Percentiles rank a stretch among this genome's conserved stretches.
Conservation (phyloP, 2,797 vertebrate genomes). For the Rhinophrynus dorsalis region DNA sequence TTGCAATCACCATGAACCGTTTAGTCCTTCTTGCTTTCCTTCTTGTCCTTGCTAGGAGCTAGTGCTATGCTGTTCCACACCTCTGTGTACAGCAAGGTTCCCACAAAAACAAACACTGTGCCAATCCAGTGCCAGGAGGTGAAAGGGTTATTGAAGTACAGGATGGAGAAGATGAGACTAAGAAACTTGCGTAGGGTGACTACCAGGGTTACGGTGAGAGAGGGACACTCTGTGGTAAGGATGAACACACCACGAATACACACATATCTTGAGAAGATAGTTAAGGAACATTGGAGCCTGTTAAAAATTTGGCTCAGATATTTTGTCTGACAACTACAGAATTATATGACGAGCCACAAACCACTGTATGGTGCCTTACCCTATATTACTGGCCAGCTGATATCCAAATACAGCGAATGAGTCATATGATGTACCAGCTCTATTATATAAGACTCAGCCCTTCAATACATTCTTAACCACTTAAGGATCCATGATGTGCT, state of each 20-base stretch:
- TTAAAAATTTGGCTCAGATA: too few relatives aligned
- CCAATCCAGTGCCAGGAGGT: constrained; percentile 93
- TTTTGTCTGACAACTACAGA: too few relatives aligned
- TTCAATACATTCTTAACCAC: too few relatives aligned
- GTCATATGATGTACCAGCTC: too few relatives aligned
- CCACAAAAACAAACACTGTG: constrained; percentile 84
- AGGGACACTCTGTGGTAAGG: constrained; percentile 92
- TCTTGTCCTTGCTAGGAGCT: constrained; percentile 31
- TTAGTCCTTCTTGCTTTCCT: constrained; percentile 58
- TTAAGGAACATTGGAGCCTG: constrained; percentile 58
- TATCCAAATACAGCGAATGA: too few relatives aligned
- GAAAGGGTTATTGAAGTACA: constrained; percentile 93
- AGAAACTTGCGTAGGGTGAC: constrained; percentile 95
- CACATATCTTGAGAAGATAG: constrained; percentile 76
- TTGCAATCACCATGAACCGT: background rate
- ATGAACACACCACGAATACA: constrained; percentile 94
- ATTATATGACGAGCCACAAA: too few relatives aligned
- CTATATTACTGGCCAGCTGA: too few relatives aligned
- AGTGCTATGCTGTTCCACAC: constrained; percentile 71
- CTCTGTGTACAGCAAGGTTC: constrained; percentile 92
- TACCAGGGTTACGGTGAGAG: constrained; percentile 92
- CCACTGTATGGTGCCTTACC: too few relatives aligned
- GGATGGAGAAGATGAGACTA: constrained; percentile 96
- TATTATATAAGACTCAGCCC: too few relatives aligned
- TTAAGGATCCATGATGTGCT: too few relatives aligned